Percentiles rank a stretch among this genome's conserved stretches.
phyloP scores from a whole-genome alignment of 2,888 invertebrate species.

The Lamellibrachia satsuma region DNA sequence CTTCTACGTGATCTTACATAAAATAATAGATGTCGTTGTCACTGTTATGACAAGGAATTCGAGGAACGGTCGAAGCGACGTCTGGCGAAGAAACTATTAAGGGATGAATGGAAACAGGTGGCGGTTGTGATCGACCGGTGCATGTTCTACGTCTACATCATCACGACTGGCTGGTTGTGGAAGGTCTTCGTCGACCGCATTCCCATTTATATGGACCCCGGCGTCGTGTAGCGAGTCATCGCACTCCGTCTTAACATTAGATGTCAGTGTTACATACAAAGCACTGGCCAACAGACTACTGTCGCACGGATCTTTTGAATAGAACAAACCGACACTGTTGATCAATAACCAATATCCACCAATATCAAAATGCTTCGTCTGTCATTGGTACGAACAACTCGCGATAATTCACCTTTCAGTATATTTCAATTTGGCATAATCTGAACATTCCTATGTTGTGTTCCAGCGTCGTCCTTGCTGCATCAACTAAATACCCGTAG shows the following conservation, averaged over 20 bases:
- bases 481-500: too few relatives aligned
- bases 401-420: too few relatives aligned
- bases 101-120: background rate
- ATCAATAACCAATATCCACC: too few relatives aligned
- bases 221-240: background rate
- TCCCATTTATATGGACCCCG: background rate
- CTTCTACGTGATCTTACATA: too few relatives aligned
- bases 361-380: too few relatives aligned
- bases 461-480: too few relatives aligned
- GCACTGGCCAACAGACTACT: background rate
- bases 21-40: background rate
- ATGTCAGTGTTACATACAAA: background rate
- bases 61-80: background rate
- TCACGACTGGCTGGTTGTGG: background rate
- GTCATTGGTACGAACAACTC: too few relatives aligned
- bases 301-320: background rate
- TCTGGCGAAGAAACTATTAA: too few relatives aligned
- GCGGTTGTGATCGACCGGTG: background rate
- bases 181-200: background rate
- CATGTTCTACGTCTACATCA: background rate
- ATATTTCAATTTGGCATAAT: too few relatives aligned
- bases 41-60: background rate
- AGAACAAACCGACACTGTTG: too few relatives aligned
- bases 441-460: too few relatives aligned
- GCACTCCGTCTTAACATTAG: background rate